These are phyloP conservation scores for Poecilobothrus nobilitatus DNA, from an alignment of 2,888 invertebrate genomes.

Conservation along the genomic window DNA sequence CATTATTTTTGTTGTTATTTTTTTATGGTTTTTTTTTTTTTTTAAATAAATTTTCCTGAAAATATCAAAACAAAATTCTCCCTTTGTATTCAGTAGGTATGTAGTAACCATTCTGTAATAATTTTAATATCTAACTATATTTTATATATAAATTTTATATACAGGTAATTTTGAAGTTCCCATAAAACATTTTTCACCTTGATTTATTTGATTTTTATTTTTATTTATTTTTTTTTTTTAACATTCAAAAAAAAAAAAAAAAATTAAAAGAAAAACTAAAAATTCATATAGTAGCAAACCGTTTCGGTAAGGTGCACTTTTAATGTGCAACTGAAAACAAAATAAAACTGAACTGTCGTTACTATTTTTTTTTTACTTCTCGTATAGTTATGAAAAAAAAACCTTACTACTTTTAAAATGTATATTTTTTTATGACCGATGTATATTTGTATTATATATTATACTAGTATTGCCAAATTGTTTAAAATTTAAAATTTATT, in stretches of 20 bases:
- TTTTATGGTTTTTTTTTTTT: not conserved
- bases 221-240: too few relatives aligned
- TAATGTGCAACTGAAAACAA: not conserved
- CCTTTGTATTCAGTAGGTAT: too few relatives aligned
- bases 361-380: not conserved
- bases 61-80: not conserved
- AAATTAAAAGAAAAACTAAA: not conserved
- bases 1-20: not conserved
- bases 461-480: too few relatives aligned
- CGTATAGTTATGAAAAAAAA: too few relatives aligned
- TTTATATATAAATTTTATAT: not conserved
- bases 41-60: not conserved
- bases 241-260: too few relatives aligned
- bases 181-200: conserved; percentile 4
- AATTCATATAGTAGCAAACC: not conserved
- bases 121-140: too few relatives aligned
- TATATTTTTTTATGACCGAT: not conserved
- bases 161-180: not conserved
- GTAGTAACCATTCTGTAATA: too few relatives aligned
- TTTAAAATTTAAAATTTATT: too few relatives aligned
- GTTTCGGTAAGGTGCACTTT: not conserved
- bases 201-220: not conserved
- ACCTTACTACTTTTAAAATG: not conserved
- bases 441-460: too few relatives aligned
- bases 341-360: not conserved